These are phyloP conservation scores for Hirtodrosophila alboralis DNA, from an alignment of 2,888 invertebrate species.

Conservation along the genomic window DNA sequence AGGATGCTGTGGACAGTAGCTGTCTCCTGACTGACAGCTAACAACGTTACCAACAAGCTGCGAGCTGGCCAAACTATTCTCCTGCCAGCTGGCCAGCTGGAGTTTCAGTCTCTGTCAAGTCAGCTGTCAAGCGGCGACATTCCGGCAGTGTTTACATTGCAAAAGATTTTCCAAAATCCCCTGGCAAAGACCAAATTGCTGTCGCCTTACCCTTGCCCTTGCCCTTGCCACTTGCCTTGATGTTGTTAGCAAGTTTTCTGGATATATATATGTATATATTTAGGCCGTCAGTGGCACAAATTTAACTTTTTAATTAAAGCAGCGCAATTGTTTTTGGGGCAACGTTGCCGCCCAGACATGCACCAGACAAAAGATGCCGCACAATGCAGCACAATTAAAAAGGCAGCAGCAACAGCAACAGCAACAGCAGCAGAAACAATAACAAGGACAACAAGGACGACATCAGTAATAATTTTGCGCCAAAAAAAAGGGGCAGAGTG, in stretches of 20 bases:
- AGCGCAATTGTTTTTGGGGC: constrained; percentile 59
- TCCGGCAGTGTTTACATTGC: constrained; percentile 22
- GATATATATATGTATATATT: not conserved
- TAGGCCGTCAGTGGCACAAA: constrained; percentile 56
- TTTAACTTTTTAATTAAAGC: constrained; percentile 76
- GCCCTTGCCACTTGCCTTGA: not conserved
- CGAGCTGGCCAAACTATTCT: too few species aligned
- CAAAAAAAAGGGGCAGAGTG: constrained; percentile 14
- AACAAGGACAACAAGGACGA: constrained; percentile 9
- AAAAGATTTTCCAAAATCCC: constrained; percentile 20
- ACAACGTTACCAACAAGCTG: constrained; percentile 48
- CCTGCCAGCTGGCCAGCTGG: constrained; percentile 23
- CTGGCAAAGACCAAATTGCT: constrained; percentile 7
- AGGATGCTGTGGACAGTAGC: constrained; percentile 12
- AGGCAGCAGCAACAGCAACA: constrained; percentile 3
- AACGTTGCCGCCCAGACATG: constrained; percentile 41
- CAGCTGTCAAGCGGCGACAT: constrained; percentile 12
- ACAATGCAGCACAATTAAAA: constrained; percentile 40
- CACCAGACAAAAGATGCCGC: constrained; percentile 42
- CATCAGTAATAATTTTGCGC: constrained; percentile 27
- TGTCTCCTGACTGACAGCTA: constrained; percentile 41
- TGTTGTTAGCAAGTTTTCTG: constrained; percentile 44
- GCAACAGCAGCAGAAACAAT: not conserved
- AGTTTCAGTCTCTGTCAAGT: constrained; percentile 16
- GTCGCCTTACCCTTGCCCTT: not conserved